These are phyloP conservation scores for Meandrina meandrites DNA, from an alignment of 92 coral and sea anemone species.

Conservation along the genomic window DNA sequence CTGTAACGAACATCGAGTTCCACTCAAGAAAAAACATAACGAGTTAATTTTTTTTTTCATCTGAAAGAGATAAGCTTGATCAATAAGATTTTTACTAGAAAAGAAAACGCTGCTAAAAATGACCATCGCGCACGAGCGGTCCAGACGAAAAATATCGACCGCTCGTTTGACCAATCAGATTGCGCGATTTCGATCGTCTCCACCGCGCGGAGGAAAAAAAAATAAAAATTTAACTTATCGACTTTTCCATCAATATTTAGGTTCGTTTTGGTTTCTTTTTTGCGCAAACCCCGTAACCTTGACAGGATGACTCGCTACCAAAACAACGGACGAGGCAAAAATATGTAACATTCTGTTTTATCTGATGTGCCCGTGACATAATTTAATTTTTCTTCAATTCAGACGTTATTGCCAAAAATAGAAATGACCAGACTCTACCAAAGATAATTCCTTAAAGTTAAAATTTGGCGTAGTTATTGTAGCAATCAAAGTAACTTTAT, in stretches of 20 bases:
- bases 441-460: constrained; percentile 1
- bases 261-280: not conserved
- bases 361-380: not conserved
- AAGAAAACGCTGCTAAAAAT: too few relatives aligned
- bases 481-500: not conserved
- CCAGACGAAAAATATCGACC: not conserved
- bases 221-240: not conserved
- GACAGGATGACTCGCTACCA: not conserved
- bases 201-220: not conserved
- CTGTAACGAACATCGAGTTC: too few relatives aligned
- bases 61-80: not conserved
- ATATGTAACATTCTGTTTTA: not conserved
- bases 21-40: too few relatives aligned
- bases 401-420: not conserved
- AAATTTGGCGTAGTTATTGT: not conserved
- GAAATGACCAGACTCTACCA: not conserved
- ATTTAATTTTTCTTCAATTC: not conserved
- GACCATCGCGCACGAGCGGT: not conserved
- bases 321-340: not conserved
- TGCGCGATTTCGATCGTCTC: not conserved
- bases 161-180: not conserved
- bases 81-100: not conserved
- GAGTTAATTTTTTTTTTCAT: too few relatives aligned
- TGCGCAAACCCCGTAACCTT: not conserved
- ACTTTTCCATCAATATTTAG: not conserved